These are phyloP conservation scores for Schizotus pectinicornis DNA, from an alignment of 2,888 invertebrate genomes.

Conservation along the genomic window DNA sequence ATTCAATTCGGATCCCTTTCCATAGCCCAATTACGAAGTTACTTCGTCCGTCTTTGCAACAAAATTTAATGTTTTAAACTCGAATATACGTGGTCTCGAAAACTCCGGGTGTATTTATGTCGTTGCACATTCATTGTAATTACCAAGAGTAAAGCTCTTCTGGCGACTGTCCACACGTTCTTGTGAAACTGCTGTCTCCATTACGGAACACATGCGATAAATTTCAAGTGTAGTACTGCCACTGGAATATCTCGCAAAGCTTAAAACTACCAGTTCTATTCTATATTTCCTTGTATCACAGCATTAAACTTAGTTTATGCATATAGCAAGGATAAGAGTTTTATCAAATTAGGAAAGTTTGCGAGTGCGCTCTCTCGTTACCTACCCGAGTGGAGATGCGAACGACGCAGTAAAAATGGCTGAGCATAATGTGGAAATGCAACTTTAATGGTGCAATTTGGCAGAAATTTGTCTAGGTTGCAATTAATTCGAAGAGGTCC, in stretches of 20 bases:
- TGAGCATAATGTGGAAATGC: no score
- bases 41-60: background rate
- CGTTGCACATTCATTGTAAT: constrained; percentile 53
- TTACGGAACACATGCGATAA: constrained; percentile 54
- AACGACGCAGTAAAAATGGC: no score
- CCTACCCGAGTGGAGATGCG: no score
- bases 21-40: no score
- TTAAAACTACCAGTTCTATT: constrained; percentile 35
- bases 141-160: constrained; percentile 52
- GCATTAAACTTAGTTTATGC: background rate
- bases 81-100: constrained; percentile 24
- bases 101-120: constrained; percentile 41
- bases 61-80: constrained; percentile 26
- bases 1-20: no score
- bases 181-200: constrained; percentile 53
- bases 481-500: no score
- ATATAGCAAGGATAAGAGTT: no score
- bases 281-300: constrained; percentile 2
- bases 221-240: constrained; percentile 47
- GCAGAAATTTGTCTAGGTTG: no score
- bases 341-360: no score
- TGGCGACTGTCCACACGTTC: constrained; percentile 57
- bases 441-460: no score
- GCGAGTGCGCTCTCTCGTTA: no score
- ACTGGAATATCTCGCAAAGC: constrained; percentile 50